These are phyloP conservation scores for Hydrolagus affinis DNA, from an alignment of 2,113 vertebrate species.

Conservation along the genomic window DNA sequence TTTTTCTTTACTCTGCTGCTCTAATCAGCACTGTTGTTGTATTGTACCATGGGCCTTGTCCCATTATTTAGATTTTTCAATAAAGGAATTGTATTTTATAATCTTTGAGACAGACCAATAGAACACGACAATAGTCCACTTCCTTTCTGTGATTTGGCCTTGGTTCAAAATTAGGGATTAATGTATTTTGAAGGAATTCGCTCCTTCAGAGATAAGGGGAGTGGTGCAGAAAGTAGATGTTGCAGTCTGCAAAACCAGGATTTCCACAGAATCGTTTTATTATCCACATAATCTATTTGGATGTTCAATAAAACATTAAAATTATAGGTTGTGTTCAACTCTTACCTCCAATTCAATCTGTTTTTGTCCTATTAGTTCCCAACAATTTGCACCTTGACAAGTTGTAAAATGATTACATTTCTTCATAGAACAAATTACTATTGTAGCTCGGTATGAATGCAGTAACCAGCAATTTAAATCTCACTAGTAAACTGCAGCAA, in stretches of 20 bases:
- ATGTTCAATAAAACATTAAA: background rate
- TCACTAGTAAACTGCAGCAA: background rate
- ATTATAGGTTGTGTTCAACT: background rate
- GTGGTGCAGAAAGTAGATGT: background rate
- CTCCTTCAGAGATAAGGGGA: background rate
- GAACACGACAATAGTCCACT: no score
- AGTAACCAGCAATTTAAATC: background rate
- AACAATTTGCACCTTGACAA: conserved; percentile 8
- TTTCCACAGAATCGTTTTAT: background rate
- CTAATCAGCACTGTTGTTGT: no score
- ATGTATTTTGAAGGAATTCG: no score
- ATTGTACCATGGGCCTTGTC: no score
- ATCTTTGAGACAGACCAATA: no score
- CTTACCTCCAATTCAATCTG: background rate
- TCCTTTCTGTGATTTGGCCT: no score
- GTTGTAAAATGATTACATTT: conserved; percentile 21
- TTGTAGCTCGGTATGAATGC: conserved; percentile 1
- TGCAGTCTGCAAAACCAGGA: background rate
- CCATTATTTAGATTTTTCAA: no score
- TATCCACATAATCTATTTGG: background rate
- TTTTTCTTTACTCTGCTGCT: no score
- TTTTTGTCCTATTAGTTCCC: background rate
- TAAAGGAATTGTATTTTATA: no score
- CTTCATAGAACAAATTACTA: background rate
- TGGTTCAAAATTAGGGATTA: no score